Evolutionary conservation across 2,113 vertebrate species (phyloP).

Genomic region (Jacana jacana): DNA sequence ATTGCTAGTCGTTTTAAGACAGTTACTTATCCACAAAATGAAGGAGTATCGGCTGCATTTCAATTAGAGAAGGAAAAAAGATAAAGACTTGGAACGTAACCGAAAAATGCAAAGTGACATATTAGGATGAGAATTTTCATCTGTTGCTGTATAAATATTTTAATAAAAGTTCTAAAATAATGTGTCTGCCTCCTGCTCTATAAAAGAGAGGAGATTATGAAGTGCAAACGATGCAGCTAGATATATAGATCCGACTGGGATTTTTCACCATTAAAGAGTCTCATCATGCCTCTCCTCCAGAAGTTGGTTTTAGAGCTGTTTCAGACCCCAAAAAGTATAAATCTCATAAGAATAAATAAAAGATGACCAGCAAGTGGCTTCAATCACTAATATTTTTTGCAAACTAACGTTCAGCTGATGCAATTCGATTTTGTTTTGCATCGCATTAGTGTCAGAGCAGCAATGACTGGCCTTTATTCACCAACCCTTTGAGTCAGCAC

Average conservation of each 20-base stretch:
- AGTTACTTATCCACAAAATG: constrained; percentile 28
- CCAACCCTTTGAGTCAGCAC: constrained; percentile 81
- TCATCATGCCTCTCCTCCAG: constrained; percentile 10
- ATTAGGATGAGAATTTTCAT: constrained; percentile 65
- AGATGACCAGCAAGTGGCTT: constrained; percentile 72
- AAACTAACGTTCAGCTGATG: constrained; percentile 78
- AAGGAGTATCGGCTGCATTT: background rate
- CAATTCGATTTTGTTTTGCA: constrained; percentile 79
- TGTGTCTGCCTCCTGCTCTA: constrained; percentile 44
- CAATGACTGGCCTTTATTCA: constrained; percentile 77
- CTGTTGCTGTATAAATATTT: constrained; percentile 68
- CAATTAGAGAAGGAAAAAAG: constrained; percentile 45
- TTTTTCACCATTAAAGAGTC: constrained; percentile 54
- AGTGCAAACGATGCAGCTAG: constrained; percentile 41
- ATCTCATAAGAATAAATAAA: constrained; percentile 73
- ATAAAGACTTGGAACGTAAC: constrained; percentile 56
- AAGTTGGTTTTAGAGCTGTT: constrained; percentile 19
- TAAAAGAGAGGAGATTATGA: constrained; percentile 36
- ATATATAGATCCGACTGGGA: constrained; percentile 27
- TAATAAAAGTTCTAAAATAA: constrained; percentile 67
- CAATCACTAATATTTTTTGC: constrained; percentile 78
- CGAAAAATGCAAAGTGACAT: constrained; percentile 42
- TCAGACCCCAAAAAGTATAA: constrained; percentile 56
- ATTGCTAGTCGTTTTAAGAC: background rate
- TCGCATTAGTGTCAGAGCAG: constrained; percentile 74